These are phyloP conservation scores for Strongylocentrotus purpuratus DNA, from an alignment of 35 echinoderm and acorn worm genomes.

Conservation along the genomic window DNA sequence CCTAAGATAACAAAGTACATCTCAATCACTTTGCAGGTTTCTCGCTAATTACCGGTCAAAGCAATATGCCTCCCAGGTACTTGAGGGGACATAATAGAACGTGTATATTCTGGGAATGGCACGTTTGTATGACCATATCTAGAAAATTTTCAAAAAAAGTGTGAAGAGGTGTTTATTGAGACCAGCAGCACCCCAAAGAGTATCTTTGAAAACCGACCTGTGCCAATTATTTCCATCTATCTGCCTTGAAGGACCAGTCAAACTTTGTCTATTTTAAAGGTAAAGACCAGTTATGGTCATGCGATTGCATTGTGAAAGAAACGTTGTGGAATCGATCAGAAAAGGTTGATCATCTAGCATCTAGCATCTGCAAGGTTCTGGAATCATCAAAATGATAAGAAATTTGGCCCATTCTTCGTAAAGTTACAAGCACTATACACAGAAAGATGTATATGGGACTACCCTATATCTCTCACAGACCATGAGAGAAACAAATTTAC, in stretches of 20 bases:
- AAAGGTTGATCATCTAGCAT: no score
- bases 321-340: no score
- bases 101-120: not conserved
- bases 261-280: not conserved
- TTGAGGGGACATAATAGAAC: not conserved
- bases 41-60: not conserved
- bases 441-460: no score
- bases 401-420: no score
- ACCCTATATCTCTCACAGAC: no score
- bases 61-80: not conserved
- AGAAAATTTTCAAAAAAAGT: not conserved
- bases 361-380: no score
- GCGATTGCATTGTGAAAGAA: no score
- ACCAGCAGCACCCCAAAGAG: not conserved
- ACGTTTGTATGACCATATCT: not conserved
- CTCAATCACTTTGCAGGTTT: not conserved
- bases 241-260: not conserved
- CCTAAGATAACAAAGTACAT: not conserved
- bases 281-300: no score
- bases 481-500: no score
- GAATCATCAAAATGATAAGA: no score
- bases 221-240: not conserved
- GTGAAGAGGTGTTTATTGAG: not conserved
- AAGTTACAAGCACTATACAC: no score
- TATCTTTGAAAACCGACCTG: not conserved